Percentiles rank a stretch among this genome's conserved stretches.
Conservation (phyloP, 2,888 invertebrate genomes). For the Diaperis boleti region DNA sequence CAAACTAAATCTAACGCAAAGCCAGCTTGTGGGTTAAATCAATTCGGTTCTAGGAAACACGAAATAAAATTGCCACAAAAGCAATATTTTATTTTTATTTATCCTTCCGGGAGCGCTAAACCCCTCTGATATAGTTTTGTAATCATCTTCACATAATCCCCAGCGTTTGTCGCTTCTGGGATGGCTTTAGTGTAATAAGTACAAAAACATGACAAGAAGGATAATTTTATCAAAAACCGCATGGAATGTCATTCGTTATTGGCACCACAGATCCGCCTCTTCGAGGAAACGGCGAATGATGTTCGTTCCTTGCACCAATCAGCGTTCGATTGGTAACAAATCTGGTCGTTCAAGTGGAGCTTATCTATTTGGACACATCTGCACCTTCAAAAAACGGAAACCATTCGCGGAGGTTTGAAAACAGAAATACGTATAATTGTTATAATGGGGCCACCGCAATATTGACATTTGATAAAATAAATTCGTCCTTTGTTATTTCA, state of each 20-base stretch:
- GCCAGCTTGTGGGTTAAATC: not conserved
- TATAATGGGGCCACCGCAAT: not conserved
- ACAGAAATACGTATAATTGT: not conserved
- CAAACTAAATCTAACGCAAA: not conserved
- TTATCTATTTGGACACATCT: not conserved
- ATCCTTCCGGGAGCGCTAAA: too few relatives aligned
- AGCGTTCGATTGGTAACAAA: constrained; percentile 22
- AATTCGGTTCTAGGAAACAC: not conserved
- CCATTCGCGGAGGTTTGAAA: not conserved
- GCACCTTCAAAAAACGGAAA: too few relatives aligned
- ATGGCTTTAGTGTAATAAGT: not conserved
- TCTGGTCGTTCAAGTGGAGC: constrained; percentile 4
- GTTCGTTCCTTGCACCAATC: not conserved
- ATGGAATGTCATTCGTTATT: constrained; percentile 12
- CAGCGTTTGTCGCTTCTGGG: too few relatives aligned
- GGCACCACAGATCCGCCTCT: constrained; percentile 11
- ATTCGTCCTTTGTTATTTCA: constrained; percentile 1
- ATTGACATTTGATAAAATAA: constrained; percentile 1
- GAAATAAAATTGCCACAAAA: not conserved
- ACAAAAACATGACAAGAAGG: not conserved
- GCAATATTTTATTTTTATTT: too few relatives aligned
- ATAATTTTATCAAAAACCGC: constrained; percentile 11
- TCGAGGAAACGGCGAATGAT: not conserved
- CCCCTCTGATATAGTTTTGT: not conserved
- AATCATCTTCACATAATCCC: too few relatives aligned